Base-by-base conservation (phyloP, 2,888 invertebrate genomes). In the Herminia tarsipennalis region DNA sequence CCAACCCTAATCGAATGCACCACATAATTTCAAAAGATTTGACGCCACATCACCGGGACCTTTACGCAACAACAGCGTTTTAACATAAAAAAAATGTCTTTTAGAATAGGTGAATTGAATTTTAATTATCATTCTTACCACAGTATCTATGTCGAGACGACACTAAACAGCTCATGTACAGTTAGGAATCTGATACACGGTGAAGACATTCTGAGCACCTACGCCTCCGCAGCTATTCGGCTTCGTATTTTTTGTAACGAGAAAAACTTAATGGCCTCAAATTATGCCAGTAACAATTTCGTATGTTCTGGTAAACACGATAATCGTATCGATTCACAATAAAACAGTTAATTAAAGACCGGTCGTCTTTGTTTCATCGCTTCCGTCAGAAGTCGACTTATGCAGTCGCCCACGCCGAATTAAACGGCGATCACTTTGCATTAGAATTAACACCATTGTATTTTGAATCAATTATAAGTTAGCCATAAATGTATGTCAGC, bases 141-240 rank as follows among this genome's bases (percentile, higher is more conserved):
- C 56, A 56, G 70, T 73, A 78, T 81, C 70, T 75, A 73, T 83
- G 76, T 78, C 77, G 76, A 68, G 53, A 69, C 60, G 54, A 71
- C 62, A 55, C 70, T 76, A 68, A 76, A 73, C 62, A 64, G 70
- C 62, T 62, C 52, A 61, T 61, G 73, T 82, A 86, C 85, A 85
- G 87, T 88, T 88, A 88, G 86, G 83, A 86, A 87, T 86, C 83
- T 79, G 71, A 78, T 70, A 73, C 68, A 17, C 5, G 2, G 67
- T 56, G 56, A 45, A 57, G 60, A 62, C 65, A 65, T 73, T 71
- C 63, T 72, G 51, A 42, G 60, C 70, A 75, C 77, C 75, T 71
- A 74, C 73, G 66, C 70, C 56, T 33, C 49, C 30, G 17, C 5
- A 18, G 53, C 49, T 41, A 32, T 52, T 32, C 45, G 38, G 45